phyloP scores from a whole-genome alignment of 2,888 invertebrate species.

The Cataglyphis rosenhaueri region DNA sequence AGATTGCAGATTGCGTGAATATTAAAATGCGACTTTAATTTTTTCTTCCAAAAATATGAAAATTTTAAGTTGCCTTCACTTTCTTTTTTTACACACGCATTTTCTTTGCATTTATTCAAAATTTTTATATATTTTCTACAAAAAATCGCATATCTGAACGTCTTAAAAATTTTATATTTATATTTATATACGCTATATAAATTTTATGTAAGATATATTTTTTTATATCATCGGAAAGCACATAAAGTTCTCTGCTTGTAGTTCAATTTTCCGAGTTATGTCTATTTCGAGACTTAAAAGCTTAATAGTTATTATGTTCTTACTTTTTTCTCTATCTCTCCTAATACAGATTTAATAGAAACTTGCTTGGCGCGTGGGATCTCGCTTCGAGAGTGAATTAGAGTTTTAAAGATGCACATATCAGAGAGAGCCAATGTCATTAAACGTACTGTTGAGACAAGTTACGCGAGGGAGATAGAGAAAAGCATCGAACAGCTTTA shows the following conservation, averaged over 20 bases:
- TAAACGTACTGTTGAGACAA: conserved; percentile 43
- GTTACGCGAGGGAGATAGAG: conserved; percentile 45
- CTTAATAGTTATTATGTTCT: background rate
- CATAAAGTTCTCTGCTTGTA: background rate
- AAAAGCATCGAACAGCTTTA: conserved; percentile 33
- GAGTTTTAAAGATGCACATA: conserved; percentile 21
- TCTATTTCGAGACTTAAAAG: conserved; percentile 19
- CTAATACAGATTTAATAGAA: conserved; percentile 20
- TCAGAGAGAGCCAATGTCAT: conserved; percentile 37
- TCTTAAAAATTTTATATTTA: background rate
- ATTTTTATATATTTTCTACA: no score
- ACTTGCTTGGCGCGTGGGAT: conserved; percentile 31
- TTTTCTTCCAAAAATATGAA: background rate
- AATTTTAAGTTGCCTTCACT: background rate
- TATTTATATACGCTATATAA: background rate
- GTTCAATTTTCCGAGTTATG: background rate
- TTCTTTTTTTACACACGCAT: background rate
- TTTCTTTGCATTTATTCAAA: background rate
- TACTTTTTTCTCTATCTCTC: background rate
- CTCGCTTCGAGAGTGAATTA: conserved; percentile 9
- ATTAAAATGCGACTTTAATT: background rate
- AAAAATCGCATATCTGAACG: background rate
- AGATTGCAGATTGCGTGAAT: background rate
- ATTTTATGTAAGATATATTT: background rate
- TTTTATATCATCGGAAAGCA: background rate